Evolutionary conservation across 2,888 invertebrate species (phyloP), one percentile per base, ranked within the genome.

Genomic region (Lithophane socia): DNA sequence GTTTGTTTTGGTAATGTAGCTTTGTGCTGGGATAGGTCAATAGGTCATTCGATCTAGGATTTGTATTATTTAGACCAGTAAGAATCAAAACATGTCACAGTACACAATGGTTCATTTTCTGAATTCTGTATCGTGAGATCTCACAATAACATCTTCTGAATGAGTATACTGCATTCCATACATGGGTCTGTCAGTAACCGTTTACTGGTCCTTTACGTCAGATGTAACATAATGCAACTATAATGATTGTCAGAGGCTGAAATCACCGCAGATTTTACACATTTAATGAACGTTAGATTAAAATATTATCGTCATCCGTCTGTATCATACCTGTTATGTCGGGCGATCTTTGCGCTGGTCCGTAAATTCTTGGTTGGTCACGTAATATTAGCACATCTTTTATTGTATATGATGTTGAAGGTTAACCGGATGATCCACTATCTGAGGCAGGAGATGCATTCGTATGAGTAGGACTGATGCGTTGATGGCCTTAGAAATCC

Each of bases 351-450:
- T 67, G 69, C 54, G 61, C n/a, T 61, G 24, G 42, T 72, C 63
- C n/a, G 49, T 78, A 77, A 83, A 88, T 85, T 80, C 81, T 85
- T 81, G 68, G 73, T 58, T 73, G 71, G 76, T 83, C 86, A 87
- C 86, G 87, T 86, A 85, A 82, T 84, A 65, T 69, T 77, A 83
- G 70, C 63, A 83, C 79, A 88, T 84, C 69, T 66, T 74, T 73
- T 86, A 73, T 75, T 75, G 73, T 82, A 52, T 72, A 79, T 73
- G 75, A 79, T 64, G 54, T 72, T 77, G 78, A 84, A 87, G 84
- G 80, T 77, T 70, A 77, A 73, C 71, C 37, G 58, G 70, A 69
- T 79, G 42, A 66, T 71, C 52, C 47, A 52, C 13, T 56, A 65
- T 47, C 42, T 63, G 47, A 66, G 49, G 29, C 21, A 54, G 13